Evolutionary conservation across 2,888 invertebrate species (phyloP).

Genomic region (Aphodius sticticus): DNA sequence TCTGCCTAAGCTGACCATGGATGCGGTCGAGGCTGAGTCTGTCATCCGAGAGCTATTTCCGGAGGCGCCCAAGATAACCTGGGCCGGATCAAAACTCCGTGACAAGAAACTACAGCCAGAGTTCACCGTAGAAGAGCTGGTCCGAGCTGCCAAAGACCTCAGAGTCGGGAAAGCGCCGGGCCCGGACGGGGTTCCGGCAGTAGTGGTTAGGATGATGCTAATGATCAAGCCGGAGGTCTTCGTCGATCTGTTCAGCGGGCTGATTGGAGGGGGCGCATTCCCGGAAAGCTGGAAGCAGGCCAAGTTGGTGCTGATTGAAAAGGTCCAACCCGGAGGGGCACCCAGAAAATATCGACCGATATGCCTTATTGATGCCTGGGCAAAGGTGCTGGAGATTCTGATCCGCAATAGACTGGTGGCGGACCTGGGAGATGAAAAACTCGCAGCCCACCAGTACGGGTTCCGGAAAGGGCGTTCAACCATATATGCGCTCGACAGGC

Average conservation of each 20-base stretch:
- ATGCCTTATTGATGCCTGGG: constrained; percentile 43
- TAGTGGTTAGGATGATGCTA: neutral
- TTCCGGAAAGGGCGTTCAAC: constrained; percentile 43
- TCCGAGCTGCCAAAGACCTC: neutral
- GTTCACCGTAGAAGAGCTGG: neutral
- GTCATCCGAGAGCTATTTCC: neutral
- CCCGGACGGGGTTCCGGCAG: constrained; percentile 28
- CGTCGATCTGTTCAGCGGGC: neutral
- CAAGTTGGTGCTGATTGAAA: constrained; percentile 28
- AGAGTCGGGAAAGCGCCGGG: constrained; percentile 21
- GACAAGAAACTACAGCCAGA: too few species aligned
- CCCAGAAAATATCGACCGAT: constrained; percentile 41
- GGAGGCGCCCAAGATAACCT: neutral
- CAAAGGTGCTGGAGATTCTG: constrained; percentile 46
- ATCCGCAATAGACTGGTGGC: constrained; percentile 41
- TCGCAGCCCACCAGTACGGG: constrained; percentile 39
- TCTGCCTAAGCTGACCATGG: neutral
- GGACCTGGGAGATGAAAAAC: constrained; percentile 33
- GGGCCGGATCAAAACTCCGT: too few species aligned
- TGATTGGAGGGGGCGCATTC: neutral
- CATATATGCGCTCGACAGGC: neutral
- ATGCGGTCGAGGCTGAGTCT: neutral
- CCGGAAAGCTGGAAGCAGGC: constrained; percentile 34
- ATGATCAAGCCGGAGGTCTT: neutral
- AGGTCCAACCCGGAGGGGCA: constrained; percentile 33